A percentile compares a stretch with the other conserved stretches of the same genome.
Conservation (phyloP, 2,797 vertebrate genomes). For the Hephaestus fuliginosus region DNA sequence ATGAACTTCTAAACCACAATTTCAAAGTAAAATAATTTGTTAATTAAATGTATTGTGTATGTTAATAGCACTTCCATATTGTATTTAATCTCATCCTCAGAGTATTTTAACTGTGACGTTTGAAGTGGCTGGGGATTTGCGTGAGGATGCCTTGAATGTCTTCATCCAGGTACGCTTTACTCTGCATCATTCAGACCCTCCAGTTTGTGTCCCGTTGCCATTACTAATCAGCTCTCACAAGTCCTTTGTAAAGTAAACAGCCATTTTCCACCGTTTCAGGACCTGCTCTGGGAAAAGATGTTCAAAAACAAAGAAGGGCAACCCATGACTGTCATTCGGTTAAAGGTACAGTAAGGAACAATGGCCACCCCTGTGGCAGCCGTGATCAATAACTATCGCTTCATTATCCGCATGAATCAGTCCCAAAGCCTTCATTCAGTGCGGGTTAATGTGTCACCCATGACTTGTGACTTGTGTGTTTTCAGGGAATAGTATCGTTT, state of each 20-base stretch:
- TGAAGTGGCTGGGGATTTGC: conserved; percentile 90
- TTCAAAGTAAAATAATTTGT: no score
- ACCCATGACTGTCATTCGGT: conserved; percentile 92
- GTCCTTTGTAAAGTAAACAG: conserved; percentile 57
- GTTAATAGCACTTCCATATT: background rate
- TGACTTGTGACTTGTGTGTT: conserved; percentile 59
- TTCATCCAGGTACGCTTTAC: conserved; percentile 91
- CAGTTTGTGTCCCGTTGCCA: conserved; percentile 6
- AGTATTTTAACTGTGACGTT: conserved; percentile 94
- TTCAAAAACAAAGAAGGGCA: conserved; percentile 87
- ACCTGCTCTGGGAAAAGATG: conserved; percentile 95
- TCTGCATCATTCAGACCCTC: conserved; percentile 3
- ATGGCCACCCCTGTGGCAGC: conserved; percentile 26
- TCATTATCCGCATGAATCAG: conserved; percentile 56
- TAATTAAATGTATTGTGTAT: no score
- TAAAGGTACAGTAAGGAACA: conserved; percentile 88
- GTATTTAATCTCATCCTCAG: conserved; percentile 77
- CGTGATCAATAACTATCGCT: conserved; percentile 53
- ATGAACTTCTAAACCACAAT: background rate
- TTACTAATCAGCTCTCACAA: conserved; percentile 44
- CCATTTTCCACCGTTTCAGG: conserved; percentile 80
- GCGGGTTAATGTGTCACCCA: conserved; percentile 69
- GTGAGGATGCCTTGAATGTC: conserved; percentile 91
- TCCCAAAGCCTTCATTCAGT: conserved; percentile 37
- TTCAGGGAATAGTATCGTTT: conserved; percentile 93